A percentile compares a stretch with the other conserved stretches of the same genome.
Evolutionary conservation across 2,888 invertebrate genomes (phyloP).

Genomic region (Dynastes grantii): DNA sequence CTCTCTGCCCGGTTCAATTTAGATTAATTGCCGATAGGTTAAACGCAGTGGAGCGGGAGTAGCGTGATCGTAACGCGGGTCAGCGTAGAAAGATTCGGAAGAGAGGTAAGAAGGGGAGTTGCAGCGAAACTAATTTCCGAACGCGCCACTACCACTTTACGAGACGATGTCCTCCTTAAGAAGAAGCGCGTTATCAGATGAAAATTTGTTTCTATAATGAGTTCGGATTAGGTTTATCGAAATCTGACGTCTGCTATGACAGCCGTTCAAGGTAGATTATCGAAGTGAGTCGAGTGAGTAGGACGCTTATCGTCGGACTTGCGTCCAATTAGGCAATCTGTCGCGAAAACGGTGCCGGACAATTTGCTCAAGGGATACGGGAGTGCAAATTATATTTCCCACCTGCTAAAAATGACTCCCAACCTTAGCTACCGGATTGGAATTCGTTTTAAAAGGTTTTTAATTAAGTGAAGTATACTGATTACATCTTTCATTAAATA

Average conservation of each 20-base stretch:
- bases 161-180: slow-evolving; percentile 11
- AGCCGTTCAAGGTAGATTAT: slow-evolving; percentile 23
- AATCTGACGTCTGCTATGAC: slow-evolving; percentile 53
- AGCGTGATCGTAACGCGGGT: neutral
- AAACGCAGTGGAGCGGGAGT: slow-evolving; percentile 28
- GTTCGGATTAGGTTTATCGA: slow-evolving; percentile 55
- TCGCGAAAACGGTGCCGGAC: no score
- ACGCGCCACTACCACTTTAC: slow-evolving; percentile 24
- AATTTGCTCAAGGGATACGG: no score
- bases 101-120: no score
- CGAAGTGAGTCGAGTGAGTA: neutral
- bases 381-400: no score
- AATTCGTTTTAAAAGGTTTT: no score
- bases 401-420: no score
- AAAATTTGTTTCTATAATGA: slow-evolving; percentile 58
- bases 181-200: slow-evolving; percentile 56
- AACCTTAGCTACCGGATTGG: no score
- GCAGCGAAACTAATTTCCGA: slow-evolving; percentile 45
- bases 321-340: neutral
- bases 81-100: slow-evolving; percentile 10
- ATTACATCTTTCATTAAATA: no score
- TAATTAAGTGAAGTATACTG: no score
- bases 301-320: neutral
- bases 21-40: slow-evolving; percentile 68
- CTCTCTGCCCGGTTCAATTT: slow-evolving; percentile 67